Percentiles rank a stretch among this genome's conserved stretches.
These are phyloP conservation scores for Callinectes sapidus DNA, from an alignment of 2,888 invertebrate genomes.

Conservation along the genomic window DNA sequence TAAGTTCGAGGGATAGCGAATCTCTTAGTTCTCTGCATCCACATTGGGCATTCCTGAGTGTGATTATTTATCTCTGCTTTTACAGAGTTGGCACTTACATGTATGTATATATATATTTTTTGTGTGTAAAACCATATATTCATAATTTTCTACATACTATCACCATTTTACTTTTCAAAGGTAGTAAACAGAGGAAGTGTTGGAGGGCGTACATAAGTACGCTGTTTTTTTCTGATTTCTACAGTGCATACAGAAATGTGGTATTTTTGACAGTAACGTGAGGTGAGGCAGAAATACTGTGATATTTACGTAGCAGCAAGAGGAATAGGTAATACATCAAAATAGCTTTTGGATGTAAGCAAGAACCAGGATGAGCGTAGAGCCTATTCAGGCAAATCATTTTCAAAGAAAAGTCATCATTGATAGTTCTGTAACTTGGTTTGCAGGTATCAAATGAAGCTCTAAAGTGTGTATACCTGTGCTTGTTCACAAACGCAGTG, in stretches of 20 bases:
- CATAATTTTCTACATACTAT: neutral
- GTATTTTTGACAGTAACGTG: conserved; percentile 42
- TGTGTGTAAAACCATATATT: neutral
- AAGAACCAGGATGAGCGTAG: conserved; percentile 10
- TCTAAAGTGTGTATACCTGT: conserved; percentile 52
- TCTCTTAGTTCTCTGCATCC: conserved; percentile 62
- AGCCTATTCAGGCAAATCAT: neutral
- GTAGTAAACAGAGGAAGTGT: neutral
- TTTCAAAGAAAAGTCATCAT: neutral
- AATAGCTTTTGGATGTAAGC: conserved; percentile 54
- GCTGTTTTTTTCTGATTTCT: conserved; percentile 33
- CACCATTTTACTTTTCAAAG: neutral
- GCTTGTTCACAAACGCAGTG: conserved; percentile 53
- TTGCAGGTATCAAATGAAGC: conserved; percentile 18
- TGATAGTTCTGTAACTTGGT: neutral
- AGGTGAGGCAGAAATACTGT: conserved; percentile 48
- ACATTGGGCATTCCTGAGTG: conserved; percentile 46
- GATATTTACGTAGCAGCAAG: conserved; percentile 13
- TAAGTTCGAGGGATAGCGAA: conserved; percentile 48
- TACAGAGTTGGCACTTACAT: conserved; percentile 15
- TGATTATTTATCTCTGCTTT: conserved; percentile 49
- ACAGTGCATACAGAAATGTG: conserved; percentile 60
- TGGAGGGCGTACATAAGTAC: neutral
- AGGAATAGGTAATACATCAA: conserved; percentile 3
- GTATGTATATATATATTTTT: conserved; percentile 3